phyloP scores from a whole-genome alignment of 2,888 invertebrate genomes.

The Aphelenchoides bicaudatus region DNA sequence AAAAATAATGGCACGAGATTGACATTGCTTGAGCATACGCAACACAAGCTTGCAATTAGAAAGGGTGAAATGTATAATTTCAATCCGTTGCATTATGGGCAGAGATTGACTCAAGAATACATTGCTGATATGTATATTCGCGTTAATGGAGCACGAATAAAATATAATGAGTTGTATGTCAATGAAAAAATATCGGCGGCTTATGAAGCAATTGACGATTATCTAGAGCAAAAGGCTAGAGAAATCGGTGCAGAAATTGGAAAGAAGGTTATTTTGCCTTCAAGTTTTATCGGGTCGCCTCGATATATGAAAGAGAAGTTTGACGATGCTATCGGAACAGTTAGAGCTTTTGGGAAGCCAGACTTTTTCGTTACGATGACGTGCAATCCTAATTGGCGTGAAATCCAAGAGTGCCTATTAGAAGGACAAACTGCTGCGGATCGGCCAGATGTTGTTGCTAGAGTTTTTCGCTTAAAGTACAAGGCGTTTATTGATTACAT shows the following conservation, averaged over 20 bases:
- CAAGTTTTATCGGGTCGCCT: slow-evolving; percentile 15
- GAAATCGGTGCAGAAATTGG: slow-evolving; percentile 13
- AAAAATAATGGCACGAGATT: slow-evolving; percentile 2
- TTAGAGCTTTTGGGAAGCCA: slow-evolving; percentile 41
- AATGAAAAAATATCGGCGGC: neutral
- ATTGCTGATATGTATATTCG: slow-evolving; percentile 18
- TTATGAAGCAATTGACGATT: slow-evolving; percentile 10
- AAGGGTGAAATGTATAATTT: slow-evolving; percentile 27
- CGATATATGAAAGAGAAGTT: slow-evolving; percentile 22
- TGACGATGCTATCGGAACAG: slow-evolving; percentile 46
- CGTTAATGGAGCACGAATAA: slow-evolving; percentile 21
- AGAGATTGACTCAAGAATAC: slow-evolving; percentile 21
- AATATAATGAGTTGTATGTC: slow-evolving; percentile 12
- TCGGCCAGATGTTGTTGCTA: slow-evolving; percentile 41
- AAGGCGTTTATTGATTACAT: slow-evolving; percentile 39
- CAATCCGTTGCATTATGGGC: slow-evolving; percentile 18
- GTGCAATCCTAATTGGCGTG: slow-evolving; percentile 56
- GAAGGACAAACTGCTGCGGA: slow-evolving; percentile 19
- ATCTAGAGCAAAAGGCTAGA: neutral
- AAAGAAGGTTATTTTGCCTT: slow-evolving; percentile 12
- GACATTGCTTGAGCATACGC: neutral
- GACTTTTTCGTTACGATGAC: slow-evolving; percentile 58
- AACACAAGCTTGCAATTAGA: slow-evolving; percentile 12
- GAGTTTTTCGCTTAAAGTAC: slow-evolving; percentile 47
- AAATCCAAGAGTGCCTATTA: slow-evolving; percentile 27